A percentile compares a stretch with the other conserved stretches of the same genome.
These are phyloP conservation scores for Mugil cephalus DNA, from an alignment of 2,113 vertebrate species.

Conservation along the genomic window DNA sequence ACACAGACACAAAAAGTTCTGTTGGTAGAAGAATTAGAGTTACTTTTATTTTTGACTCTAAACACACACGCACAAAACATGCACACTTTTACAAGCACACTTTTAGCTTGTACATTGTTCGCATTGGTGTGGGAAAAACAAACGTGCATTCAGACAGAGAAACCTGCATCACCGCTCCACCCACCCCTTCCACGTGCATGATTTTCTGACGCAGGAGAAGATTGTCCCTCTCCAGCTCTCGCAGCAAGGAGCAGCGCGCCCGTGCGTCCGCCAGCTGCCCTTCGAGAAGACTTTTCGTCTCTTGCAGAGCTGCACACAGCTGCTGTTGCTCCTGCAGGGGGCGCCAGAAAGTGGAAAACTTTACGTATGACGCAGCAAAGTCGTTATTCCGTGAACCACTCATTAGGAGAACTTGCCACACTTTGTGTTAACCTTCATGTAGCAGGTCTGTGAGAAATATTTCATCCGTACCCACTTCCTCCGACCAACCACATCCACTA, in stretches of 20 bases:
- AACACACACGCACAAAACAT: background rate
- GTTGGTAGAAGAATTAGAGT: no score
- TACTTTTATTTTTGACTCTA: no score
- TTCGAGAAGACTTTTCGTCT: slow-evolving; percentile 88
- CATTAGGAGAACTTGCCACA: background rate
- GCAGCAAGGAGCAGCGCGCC: slow-evolving; percentile 83
- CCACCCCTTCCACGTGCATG: slow-evolving; percentile 86
- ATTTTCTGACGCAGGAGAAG: slow-evolving; percentile 85
- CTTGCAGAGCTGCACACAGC: slow-evolving; percentile 86
- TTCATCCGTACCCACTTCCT: no score
- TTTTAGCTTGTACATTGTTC: no score
- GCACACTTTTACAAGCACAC: background rate
- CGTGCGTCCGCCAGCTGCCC: slow-evolving; percentile 86
- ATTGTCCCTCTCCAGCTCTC: slow-evolving; percentile 89
- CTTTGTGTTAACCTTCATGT: background rate
- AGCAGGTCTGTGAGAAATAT: background rate
- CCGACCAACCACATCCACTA: no score
- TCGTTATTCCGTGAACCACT: no score
- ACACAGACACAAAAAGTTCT: background rate
- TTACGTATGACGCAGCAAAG: background rate
- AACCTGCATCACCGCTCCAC: slow-evolving; percentile 23
- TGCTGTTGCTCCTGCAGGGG: slow-evolving; percentile 88
- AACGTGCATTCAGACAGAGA: background rate
- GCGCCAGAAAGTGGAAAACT: slow-evolving; percentile 8
- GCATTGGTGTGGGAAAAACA: background rate